These are phyloP conservation scores for Trissonchulus latispiculum DNA, from an alignment of 2,888 invertebrate genomes.

Conservation along the genomic window DNA sequence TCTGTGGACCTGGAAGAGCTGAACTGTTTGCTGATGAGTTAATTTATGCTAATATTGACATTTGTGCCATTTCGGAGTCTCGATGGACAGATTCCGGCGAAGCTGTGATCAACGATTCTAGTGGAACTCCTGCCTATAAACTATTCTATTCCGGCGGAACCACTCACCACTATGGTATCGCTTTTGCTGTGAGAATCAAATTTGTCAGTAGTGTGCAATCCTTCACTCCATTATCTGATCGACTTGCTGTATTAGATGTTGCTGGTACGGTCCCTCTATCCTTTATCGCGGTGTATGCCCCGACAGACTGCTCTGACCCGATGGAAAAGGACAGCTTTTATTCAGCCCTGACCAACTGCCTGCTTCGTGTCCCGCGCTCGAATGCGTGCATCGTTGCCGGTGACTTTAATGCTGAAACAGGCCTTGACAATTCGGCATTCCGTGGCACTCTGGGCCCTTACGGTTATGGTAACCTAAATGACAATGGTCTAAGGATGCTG, in stretches of 20 bases:
- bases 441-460: neutral
- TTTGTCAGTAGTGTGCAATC: neutral
- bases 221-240: constrained; percentile 10
- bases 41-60: too few species aligned
- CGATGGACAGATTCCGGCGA: too few species aligned
- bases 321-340: too few species aligned
- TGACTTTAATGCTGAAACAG: too few species aligned
- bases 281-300: constrained; percentile 5
- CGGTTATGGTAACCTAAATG: neutral
- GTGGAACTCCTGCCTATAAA: neutral
- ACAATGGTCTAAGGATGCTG: neutral
- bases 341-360: too few species aligned
- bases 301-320: too few species aligned
- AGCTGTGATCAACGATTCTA: neutral
- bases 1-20: too few species aligned
- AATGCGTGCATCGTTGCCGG: constrained; percentile 1
- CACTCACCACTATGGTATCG: neutral
- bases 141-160: constrained; percentile 6
- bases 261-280: neutral
- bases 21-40: too few species aligned
- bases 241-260: neutral
- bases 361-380: too few species aligned
- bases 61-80: too few species aligned
- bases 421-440: too few species aligned
- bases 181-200: neutral